Evolutionary conservation across 2,797 vertebrate species (phyloP).

Genomic region (Petrocephalus sullivani): DNA sequence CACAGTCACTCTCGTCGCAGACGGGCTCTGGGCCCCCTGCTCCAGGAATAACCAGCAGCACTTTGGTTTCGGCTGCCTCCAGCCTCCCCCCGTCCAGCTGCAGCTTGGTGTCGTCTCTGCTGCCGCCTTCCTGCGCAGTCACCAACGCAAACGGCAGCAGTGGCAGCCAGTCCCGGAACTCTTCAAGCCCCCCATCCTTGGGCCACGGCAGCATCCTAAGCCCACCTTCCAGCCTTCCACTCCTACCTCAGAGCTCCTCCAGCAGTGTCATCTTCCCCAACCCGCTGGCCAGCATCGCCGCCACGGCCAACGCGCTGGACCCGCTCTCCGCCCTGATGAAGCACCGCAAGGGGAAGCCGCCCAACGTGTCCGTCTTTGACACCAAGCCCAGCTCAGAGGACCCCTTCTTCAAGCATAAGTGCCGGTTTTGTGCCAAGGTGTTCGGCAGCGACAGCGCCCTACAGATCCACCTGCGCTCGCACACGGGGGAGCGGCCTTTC

Average conservation of each 20-base stretch:
- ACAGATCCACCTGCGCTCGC: slow-evolving; percentile 97
- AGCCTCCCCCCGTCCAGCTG: slow-evolving; percentile 58
- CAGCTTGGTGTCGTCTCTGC: slow-evolving; percentile 56
- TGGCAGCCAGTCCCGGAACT: slow-evolving; percentile 68
- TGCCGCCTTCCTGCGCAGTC: slow-evolving; percentile 64
- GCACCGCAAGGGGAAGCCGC: slow-evolving; percentile 96
- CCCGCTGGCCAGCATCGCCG: slow-evolving; percentile 93
- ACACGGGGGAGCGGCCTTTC: slow-evolving; percentile 95
- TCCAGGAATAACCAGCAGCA: slow-evolving; percentile 61
- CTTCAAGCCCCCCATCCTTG: slow-evolving; percentile 75
- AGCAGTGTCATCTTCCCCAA: slow-evolving; percentile 98
- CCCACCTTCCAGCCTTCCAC: slow-evolving; percentile 82
- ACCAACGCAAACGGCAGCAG: slow-evolving; percentile 56
- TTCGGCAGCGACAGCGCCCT: slow-evolving; percentile 98
- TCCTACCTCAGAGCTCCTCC: slow-evolving; percentile 94
- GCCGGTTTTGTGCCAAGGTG: slow-evolving; percentile 98
- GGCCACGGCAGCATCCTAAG: slow-evolving; percentile 77
- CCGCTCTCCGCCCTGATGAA: slow-evolving; percentile 93
- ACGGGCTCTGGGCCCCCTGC: slow-evolving; percentile 69
- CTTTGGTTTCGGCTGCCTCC: slow-evolving; percentile 61
- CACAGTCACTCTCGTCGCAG: slow-evolving; percentile 72
- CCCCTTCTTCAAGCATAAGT: slow-evolving; percentile 99
- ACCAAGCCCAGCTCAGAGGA: slow-evolving; percentile 94
- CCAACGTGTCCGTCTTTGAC: slow-evolving; percentile 96
- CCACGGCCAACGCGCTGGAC: slow-evolving; percentile 92